phyloP scores from a whole-genome alignment of 2,888 invertebrate genomes.

The Brassicogethes aeneus region DNA sequence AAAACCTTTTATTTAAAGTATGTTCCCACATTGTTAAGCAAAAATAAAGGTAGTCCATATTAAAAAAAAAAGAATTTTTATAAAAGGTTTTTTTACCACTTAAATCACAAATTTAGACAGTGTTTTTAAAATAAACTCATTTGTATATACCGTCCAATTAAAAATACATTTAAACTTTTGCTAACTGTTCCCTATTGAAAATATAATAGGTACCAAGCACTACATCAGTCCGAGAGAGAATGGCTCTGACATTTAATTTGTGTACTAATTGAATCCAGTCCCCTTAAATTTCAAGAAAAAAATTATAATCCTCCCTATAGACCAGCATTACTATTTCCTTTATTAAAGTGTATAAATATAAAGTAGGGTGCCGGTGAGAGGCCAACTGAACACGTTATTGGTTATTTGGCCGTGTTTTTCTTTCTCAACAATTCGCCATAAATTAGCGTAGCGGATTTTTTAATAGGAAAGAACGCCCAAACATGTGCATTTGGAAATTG shows the following conservation, averaged over 20 bases:
- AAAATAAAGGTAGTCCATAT: too few species aligned
- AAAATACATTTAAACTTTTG: too few species aligned
- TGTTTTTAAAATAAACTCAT: too few species aligned
- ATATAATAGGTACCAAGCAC: slow-evolving; percentile 13
- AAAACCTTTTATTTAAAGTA: too few species aligned
- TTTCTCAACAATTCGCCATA: slow-evolving; percentile 16
- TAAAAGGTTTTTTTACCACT: too few species aligned
- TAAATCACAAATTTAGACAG: too few species aligned
- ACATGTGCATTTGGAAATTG: background rate
- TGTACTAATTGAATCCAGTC: slow-evolving; percentile 35
- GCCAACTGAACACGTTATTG: slow-evolving; percentile 26
- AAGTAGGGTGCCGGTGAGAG: slow-evolving; percentile 23
- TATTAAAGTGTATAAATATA: slow-evolving; percentile 37
- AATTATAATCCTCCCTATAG: slow-evolving; percentile 32
- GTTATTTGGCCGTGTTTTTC: slow-evolving; percentile 28
- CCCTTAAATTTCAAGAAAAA: slow-evolving; percentile 29
- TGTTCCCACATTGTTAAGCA: too few species aligned
- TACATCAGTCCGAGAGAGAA: slow-evolving; percentile 31
- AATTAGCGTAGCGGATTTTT: slow-evolving; percentile 15
- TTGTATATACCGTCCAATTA: too few species aligned
- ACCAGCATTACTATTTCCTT: slow-evolving; percentile 37
- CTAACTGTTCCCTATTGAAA: too few species aligned
- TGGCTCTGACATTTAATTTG: slow-evolving; percentile 38
- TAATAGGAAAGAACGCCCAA: slow-evolving; percentile 2
- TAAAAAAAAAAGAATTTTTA: too few species aligned